Base-by-base conservation (phyloP, 2,113 vertebrate species). In the Ctenodactylus gundi region DNA sequence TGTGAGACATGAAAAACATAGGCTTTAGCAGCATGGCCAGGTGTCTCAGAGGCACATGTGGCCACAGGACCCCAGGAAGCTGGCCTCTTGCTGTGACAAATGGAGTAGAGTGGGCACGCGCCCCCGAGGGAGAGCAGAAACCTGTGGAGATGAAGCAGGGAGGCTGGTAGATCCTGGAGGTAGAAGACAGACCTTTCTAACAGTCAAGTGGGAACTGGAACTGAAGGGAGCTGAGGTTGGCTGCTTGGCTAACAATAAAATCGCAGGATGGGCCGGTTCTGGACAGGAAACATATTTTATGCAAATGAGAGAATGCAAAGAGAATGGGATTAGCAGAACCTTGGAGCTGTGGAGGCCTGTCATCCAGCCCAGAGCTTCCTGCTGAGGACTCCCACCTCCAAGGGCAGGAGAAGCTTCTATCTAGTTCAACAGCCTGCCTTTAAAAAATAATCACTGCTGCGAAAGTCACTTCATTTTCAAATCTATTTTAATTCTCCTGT, bases 1-100 rank as follows among this genome's bases (percentile, higher is more conserved):
- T 12, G 84, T 96, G 91, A 95, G 90, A 96, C 87, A 60, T 53
- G 90, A 92, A 92, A 97, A 96, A 67, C 87, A 96, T 44, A 94
- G 77, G 85, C 81, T 95, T 93, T 31, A 36, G 39, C 72, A 73
- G 67, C 55, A 14, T 20, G 49, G 62, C 90, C 92, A 91, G 95
- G 90, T 96, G 72, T 85, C 51, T 81, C 29, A 75, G 77, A 29
- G 60, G 67, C 60, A 88, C 96, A 92, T 82, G 44, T 90, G 89
- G 93, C 91, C 75, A 14, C 18, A n/a, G 65, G 93, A 60, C 86
- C 25, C 80, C 81, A 72, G 70, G 58, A 41, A 44, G 41, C 49
- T 89, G 62, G 60, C 34, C 36, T 91, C 44, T n/a, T 84, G 58
- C 62, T 93, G 86, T 46, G n/a, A 7, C 64, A 76, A 77, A 89